Percentiles rank a stretch among this genome's conserved stretches.
phyloP scores from a whole-genome alignment of 2,113 vertebrate species.

The Crotalus tigris region DNA sequence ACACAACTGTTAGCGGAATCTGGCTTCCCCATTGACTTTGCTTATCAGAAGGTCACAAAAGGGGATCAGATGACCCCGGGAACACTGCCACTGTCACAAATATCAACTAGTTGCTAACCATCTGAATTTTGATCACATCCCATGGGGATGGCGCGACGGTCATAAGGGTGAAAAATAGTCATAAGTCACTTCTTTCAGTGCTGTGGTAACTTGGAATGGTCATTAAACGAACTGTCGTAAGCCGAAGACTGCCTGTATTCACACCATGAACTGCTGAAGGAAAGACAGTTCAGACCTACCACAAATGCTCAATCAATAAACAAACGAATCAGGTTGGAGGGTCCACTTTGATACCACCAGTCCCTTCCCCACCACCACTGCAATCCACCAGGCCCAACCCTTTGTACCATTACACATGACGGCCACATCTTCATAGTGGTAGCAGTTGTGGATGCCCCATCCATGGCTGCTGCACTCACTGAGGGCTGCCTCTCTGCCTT shows the following conservation, averaged over 20 bases:
- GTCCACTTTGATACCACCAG: neutral
- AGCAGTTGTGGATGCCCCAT: slow-evolving; percentile 96
- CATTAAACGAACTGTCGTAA: no score
- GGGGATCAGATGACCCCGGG: no score
- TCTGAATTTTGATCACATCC: no score
- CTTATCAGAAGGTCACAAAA: no score
- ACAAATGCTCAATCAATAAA: neutral
- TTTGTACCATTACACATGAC: slow-evolving; percentile 83
- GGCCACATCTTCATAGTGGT: slow-evolving; percentile 95
- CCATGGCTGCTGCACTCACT: slow-evolving; percentile 85
- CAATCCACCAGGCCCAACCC: neutral
- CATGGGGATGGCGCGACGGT: no score
- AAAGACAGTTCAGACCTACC: neutral
- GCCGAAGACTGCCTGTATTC: neutral
- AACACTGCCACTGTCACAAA: no score
- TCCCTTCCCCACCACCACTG: neutral
- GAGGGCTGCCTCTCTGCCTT: slow-evolving; percentile 79
- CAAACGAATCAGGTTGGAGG: neutral
- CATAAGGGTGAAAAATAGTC: no score
- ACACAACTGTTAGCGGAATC: no score
- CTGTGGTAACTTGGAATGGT: no score
- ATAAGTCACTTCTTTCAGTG: no score
- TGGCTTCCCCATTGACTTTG: no score
- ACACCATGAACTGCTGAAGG: neutral
- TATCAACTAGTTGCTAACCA: no score